A percentile compares a stretch with the other conserved stretches of the same genome.
These are phyloP conservation scores for Atta colombica DNA, from an alignment of 1,140 invertebrate species.

Conservation along the genomic window DNA sequence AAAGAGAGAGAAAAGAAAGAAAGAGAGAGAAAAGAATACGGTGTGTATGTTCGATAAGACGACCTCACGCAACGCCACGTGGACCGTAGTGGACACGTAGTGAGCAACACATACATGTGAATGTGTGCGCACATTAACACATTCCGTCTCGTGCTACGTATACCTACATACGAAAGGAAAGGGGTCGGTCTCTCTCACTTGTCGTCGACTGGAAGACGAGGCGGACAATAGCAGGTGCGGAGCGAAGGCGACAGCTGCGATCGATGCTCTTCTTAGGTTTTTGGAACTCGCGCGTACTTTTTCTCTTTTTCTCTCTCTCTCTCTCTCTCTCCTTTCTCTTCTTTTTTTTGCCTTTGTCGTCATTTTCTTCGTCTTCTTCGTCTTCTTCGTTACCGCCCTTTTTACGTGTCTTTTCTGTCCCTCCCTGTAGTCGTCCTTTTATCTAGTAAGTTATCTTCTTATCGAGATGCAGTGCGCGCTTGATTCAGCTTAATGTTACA, in stretches of 20 bases:
- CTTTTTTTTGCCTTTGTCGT: slow-evolving; percentile 19
- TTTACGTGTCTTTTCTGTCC: slow-evolving; percentile 31
- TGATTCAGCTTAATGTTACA: slow-evolving; percentile 57
- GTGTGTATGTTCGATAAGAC: slow-evolving; percentile 44
- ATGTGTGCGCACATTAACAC: slow-evolving; percentile 5
- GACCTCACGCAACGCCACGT: slow-evolving; percentile 75
- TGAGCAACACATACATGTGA: not conserved
- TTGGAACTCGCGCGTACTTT: slow-evolving; percentile 75
- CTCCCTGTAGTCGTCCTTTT: slow-evolving; percentile 22
- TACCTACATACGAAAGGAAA: slow-evolving; percentile 76
- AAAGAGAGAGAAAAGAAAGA: not conserved
- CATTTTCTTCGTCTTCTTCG: slow-evolving; percentile 18
- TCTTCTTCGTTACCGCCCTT: slow-evolving; percentile 27
- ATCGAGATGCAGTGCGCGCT: slow-evolving; percentile 44
- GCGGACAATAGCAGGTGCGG: slow-evolving; percentile 85
- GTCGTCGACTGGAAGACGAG: slow-evolving; percentile 79
- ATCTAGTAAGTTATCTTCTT: slow-evolving; percentile 59
- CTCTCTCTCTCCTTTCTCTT: not conserved
- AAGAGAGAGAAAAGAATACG: not conserved
- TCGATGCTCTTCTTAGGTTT: slow-evolving; percentile 84
- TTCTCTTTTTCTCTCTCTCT: slow-evolving; percentile 23
- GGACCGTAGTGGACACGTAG: slow-evolving; percentile 36
- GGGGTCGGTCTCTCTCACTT: slow-evolving; percentile 77
- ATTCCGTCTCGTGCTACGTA: slow-evolving; percentile 65
- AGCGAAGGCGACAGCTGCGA: slow-evolving; percentile 84